Evolutionary conservation across 1,140 invertebrate species (phyloP), one percentile per base, ranked within the genome.

Genomic region (Neodiprion virginianus): DNA sequence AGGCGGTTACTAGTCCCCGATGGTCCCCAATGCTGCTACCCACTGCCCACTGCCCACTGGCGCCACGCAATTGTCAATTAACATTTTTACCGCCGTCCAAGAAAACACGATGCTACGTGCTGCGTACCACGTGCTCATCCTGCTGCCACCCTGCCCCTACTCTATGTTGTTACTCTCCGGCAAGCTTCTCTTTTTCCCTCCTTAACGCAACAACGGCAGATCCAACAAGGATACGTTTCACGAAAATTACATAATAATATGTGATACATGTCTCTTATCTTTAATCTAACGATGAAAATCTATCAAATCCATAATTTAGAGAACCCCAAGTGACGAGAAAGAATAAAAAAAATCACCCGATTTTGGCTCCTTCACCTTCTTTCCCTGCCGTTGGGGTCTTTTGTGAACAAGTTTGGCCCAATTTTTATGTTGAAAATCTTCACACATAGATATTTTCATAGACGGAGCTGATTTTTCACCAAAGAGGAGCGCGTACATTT

Each of bases 61-160:
- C 85, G 87, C 87, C 86, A 84, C 80, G 84, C 82, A 85, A 88
- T 87, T 86, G 86, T 86, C 85, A 87, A 88, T 88, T 88, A 88
- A 86, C 80, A 86, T 86, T 88, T 88, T 88, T 86, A 86, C 79
- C 80, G 85, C 74, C 84, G 79, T 72, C 72, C 76, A 79, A 83
- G 83, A 86, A 84, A 85, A 86, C 84, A 86, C 76, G 84, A 77
- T 79, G 76, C 76, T 65, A 79, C 68, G 53, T 14, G 53, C 53
- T 61, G 79, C 28, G 61, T 72, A 76, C 75, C 28, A 4, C 53
- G 53, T 17, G n/a, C 53, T 7, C 53, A 17, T 61, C 11, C 53
- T 61, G 4, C 53, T 61, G 8, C 53, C 53, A 17, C 53, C 28
- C 28, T 40, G 28, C 2, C 28, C 5, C 28, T 40, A 40, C 28